Evolutionary conservation across 2,888 invertebrate species (phyloP), one percentile per base, ranked within the genome.

Genomic region (Blomia tropicalis): DNA sequence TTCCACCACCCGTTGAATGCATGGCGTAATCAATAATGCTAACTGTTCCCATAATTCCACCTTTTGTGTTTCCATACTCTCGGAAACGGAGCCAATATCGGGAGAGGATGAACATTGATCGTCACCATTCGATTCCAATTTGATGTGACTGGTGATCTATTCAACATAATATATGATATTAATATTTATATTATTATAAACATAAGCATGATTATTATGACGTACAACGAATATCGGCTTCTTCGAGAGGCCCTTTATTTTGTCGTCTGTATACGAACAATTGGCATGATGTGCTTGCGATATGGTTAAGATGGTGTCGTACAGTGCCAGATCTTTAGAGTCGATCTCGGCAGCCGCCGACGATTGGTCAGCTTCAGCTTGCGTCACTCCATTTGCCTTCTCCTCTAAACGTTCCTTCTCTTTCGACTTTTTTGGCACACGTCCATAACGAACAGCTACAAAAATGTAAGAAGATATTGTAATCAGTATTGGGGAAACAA

Each of bases 381-480:
- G 62, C 7, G 67, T 67, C 22, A 68, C 67, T 14, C 68, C 62
- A 14, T 58, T 75, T 7, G 51, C 51, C 14, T 56, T 56, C 47
- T 78, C 73, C 66, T 75, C 73, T 76, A 81, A 83, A 67, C 83
- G 80, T 41, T 65, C 65, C 67, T 83, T 80, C 30, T 63, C 63
- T 70, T 90, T 81, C 65, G 89, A 83, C 70, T 91, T 80, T 76
- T 93, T 95, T 67, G 95, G 93, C 70, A 92, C 92, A 68, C 93
- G 82, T 69, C 95, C 93, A 80, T 95, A 95, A 73, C 93, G 81
- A 67, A 93, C 93, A 72, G 92, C 91, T 91, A 78, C 51, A 76
- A 5, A 54, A 54, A 54, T n/a, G 31, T 41, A 29, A 51, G 25
- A 23, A 32, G 29, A 30, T n/a, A n/a, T n/a, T n/a, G n/a, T n/a